Conservation (phyloP, 2,113 vertebrate species). For the Seriola quinqueradiata region DNA sequence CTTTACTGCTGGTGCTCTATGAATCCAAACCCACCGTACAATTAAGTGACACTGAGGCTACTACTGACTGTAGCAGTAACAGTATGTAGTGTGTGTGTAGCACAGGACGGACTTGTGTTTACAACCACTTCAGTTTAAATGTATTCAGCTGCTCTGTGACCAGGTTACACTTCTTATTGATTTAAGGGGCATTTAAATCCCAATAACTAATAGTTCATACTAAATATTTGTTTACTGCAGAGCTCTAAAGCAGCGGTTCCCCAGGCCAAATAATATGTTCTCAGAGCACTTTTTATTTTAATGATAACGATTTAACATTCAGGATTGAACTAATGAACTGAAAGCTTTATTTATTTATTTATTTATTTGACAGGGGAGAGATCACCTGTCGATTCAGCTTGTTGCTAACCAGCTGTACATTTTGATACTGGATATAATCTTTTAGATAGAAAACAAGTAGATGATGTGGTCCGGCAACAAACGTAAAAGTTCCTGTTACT, state of each 20-base stretch:
- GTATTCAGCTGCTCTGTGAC: neutral
- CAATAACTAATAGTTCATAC: neutral
- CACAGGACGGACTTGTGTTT: conserved; percentile 20
- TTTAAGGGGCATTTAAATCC: neutral
- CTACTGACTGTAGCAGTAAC: neutral
- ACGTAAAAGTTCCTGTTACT: no score
- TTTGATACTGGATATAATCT: no score
- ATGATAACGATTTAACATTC: no score
- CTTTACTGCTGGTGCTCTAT: neutral
- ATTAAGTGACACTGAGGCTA: neutral
- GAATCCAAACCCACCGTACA: neutral
- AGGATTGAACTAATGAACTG: no score
- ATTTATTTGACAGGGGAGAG: no score
- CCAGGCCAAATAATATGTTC: neutral
- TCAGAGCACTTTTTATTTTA: no score
- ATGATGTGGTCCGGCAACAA: no score
- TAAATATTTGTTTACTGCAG: neutral
- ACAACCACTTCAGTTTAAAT: neutral
- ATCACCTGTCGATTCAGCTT: no score
- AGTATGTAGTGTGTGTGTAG: neutral
- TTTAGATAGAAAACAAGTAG: no score
- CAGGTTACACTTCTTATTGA: neutral
- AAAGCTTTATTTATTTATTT: no score
- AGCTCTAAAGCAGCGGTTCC: neutral
- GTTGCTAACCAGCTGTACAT: no score